These are phyloP conservation scores for Smutsia temminckii DNA, from an alignment of 2,797 vertebrate species.

Conservation along the genomic window DNA sequence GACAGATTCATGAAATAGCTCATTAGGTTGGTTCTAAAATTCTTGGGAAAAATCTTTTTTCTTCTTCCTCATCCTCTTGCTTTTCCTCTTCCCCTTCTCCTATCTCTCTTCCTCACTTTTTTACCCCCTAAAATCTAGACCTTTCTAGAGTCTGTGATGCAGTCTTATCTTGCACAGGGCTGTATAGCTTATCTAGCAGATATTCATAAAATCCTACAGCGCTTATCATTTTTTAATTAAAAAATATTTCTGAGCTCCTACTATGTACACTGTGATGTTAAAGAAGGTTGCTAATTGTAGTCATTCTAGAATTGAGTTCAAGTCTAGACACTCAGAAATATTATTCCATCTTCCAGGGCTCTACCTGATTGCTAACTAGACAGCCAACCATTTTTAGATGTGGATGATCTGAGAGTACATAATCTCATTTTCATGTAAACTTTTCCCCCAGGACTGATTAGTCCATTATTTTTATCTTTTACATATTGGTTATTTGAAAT, in stretches of 20 bases:
- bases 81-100: neutral
- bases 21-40: neutral
- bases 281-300: neutral
- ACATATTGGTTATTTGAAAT: neutral
- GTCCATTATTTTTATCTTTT: constrained; percentile 2
- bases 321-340: neutral
- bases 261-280: neutral
- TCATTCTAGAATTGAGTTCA: neutral
- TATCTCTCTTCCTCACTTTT: neutral
- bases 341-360: neutral
- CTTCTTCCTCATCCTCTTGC: neutral
- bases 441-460: neutral
- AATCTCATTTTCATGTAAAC: neutral
- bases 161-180: neutral
- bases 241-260: neutral
- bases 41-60: neutral
- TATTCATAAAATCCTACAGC: neutral
- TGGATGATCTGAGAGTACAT: neutral
- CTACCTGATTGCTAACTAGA: neutral
- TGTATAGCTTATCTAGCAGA: neutral
- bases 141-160: neutral
- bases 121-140: neutral
- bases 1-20: neutral
- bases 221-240: neutral
- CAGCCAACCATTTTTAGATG: neutral